Evolutionary conservation across 2,888 invertebrate species (phyloP), one percentile per base, ranked within the genome.

Genomic region (Diabrotica balteata): DNA sequence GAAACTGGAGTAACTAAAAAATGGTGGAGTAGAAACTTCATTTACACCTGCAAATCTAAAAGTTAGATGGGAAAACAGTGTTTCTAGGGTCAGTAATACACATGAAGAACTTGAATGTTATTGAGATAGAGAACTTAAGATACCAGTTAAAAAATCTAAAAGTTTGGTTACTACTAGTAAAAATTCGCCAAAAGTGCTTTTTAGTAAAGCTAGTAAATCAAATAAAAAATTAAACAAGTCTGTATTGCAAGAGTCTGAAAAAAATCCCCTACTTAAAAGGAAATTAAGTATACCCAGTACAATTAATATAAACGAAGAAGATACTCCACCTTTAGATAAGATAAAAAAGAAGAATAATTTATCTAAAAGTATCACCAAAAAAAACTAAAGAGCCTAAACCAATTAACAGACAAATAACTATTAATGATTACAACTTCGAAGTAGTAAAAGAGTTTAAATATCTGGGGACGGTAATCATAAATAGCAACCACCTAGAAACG

Each of bases 1-100:
- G 74, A 86, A 85, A 62, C 84, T 87, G 73, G 80, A 84, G 67
- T 87, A 84, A 73, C 78, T 89, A 9, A 81, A 80, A 68, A 83
- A 82, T 59, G 67, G 87, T 11, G 88, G 87, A 1, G 86, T 89
- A 67, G 82, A 86, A 71, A 88, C 87, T 78, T 84, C 86, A 64
- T 85, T 88, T 67, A 78, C 80, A 73, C 87, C 88, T 61, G 85
- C 86, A 44, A 86, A 87, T 78, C 78, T 87, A 49, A 87, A 87
- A 44, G 63, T 57, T 57, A 57, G 11, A 8, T 11, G 44, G 45
- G 11, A 57, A 44, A 17, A 57, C 44, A 11, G 11, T 44, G 17
- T 9, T 22, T n/a, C 45, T 10, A 52, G 5, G n/a, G 8, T 17
- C 22, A 46, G 51, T 43, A 42, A 67, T 42, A 63, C 32, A 4